These are phyloP conservation scores for Hypothenemus hampei DNA, from an alignment of 1,140 invertebrate species.

Conservation along the genomic window DNA sequence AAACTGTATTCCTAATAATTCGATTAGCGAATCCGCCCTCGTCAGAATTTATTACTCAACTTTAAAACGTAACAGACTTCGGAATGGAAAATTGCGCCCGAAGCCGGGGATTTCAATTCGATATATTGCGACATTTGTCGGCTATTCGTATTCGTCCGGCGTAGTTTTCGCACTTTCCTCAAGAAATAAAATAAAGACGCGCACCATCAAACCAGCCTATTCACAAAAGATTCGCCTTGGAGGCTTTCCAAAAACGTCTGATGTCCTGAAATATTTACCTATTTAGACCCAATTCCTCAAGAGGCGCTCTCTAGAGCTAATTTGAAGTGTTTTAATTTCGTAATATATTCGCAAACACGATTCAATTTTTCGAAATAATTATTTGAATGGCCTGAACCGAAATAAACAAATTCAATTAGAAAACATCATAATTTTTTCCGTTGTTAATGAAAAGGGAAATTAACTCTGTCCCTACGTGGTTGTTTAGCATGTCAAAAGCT, in stretches of 20 bases:
- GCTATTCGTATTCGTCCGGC: slow-evolving; percentile 29
- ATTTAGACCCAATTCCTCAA: no score
- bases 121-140: slow-evolving; percentile 32
- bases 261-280: no score
- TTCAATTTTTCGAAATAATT: no score
- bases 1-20: slow-evolving; percentile 12
- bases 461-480: slow-evolving; percentile 8
- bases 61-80: slow-evolving; percentile 21
- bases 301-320: no score
- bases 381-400: no score
- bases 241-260: no score
- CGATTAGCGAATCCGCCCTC: slow-evolving; percentile 5
- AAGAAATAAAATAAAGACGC: slow-evolving; percentile 22
- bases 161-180: slow-evolving; percentile 30
- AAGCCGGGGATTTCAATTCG: slow-evolving; percentile 27
- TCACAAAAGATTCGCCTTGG: slow-evolving; percentile 18
- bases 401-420: no score
- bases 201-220: slow-evolving; percentile 10
- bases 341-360: no score
- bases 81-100: slow-evolving; percentile 15
- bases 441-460: slow-evolving; percentile 1
- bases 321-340: no score
- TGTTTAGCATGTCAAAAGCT: slow-evolving; percentile 27
- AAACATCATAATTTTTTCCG: slow-evolving; percentile 1
- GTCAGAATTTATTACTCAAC: slow-evolving; percentile 18